A percentile compares a stretch with the other conserved stretches of the same genome.
phyloP scores from a whole-genome alignment of 2,113 vertebrate genomes.

The Phaethornis superciliosus region DNA sequence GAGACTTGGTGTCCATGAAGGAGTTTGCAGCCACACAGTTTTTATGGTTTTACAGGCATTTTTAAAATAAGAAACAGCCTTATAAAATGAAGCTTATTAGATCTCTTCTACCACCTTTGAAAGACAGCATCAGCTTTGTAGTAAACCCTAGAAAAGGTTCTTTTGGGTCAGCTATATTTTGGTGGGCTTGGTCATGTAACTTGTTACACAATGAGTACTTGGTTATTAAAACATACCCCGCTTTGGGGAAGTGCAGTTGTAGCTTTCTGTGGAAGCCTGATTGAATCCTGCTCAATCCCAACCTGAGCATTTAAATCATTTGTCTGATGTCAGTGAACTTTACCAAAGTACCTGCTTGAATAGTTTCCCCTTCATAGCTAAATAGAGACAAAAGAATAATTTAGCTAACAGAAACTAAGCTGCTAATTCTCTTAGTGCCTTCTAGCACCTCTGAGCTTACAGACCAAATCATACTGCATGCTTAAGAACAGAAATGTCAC shows the following conservation, averaged over 20 bases:
- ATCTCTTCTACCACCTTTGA: neutral
- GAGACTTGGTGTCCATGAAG: neutral
- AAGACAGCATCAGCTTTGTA: neutral
- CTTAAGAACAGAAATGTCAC: conserved; percentile 28
- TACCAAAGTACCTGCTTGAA: conserved; percentile 13
- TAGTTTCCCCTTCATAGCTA: conserved; percentile 5
- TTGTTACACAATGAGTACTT: neutral
- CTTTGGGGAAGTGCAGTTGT: neutral
- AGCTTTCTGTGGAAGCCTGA: neutral
- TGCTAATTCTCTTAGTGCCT: conserved; percentile 25
- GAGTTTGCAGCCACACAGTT: neutral
- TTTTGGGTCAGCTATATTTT: neutral
- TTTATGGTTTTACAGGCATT: neutral
- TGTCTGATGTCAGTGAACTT: conserved; percentile 32
- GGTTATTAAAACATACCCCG: neutral
- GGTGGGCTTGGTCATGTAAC: neutral
- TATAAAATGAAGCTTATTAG: neutral
- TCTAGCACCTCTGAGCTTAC: neutral
- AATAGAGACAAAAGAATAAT: neutral
- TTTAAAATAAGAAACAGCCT: neutral
- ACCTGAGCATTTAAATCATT: conserved; percentile 25
- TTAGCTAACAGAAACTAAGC: conserved; percentile 7
- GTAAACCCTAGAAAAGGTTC: neutral
- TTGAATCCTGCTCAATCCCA: neutral
- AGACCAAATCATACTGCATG: neutral